Evolutionary conservation across 2,888 invertebrate species (phyloP).

Genomic region (Dugesia japonica): DNA sequence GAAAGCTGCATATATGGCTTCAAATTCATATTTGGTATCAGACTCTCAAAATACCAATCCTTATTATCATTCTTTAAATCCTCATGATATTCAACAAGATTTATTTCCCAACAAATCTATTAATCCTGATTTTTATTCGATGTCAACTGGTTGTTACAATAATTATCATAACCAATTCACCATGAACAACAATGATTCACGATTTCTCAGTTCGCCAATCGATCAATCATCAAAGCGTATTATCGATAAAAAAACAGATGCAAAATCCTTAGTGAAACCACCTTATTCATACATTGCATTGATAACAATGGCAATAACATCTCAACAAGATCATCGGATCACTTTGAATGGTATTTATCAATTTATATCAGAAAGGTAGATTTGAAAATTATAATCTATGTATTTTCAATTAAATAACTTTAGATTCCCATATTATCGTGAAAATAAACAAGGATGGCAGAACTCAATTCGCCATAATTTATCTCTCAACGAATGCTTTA

Average conservation of each 20-base stretch:
- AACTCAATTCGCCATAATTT: constrained; percentile 88
- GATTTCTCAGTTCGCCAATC: neutral
- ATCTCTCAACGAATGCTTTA: constrained; percentile 84
- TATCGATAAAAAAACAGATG: neutral
- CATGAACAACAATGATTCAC: neutral
- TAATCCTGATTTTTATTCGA: neutral
- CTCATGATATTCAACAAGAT: neutral
- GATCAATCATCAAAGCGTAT: neutral
- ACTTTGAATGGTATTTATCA: constrained; percentile 90
- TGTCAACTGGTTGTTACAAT: neutral
- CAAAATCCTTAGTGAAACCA: constrained; percentile 61
- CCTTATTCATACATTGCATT: constrained; percentile 90
- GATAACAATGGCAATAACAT: constrained; percentile 90
- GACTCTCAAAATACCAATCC: neutral
- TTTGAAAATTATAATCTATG: neutral
- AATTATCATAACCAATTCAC: neutral
- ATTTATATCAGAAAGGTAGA: constrained; percentile 75
- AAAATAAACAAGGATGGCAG: constrained; percentile 79
- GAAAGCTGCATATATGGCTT: neutral
- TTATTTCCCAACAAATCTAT: neutral
- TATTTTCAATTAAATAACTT: neutral
- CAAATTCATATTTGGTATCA: neutral
- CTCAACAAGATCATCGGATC: constrained; percentile 74
- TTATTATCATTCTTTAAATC: neutral
- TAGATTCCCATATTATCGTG: constrained; percentile 75